Evolutionary conservation across 2,113 vertebrate species (phyloP).

Genomic region (Ancistrus triradiatus): DNA sequence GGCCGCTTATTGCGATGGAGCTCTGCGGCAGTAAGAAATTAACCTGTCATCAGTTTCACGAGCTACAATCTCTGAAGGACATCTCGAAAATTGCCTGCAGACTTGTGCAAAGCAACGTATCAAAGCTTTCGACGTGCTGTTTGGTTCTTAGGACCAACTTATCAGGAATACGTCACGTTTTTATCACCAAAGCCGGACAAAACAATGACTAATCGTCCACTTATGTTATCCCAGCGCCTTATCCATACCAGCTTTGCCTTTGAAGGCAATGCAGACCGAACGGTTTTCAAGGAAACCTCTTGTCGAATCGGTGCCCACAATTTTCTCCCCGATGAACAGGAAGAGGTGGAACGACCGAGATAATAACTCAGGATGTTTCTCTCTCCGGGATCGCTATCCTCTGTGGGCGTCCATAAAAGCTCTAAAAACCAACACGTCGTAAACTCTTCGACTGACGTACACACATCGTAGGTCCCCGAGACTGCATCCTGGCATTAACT

Average conservation of each 20-base stretch:
- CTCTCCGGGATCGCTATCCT: not conserved
- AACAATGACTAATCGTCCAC: conserved; percentile 2
- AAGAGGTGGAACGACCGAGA: conserved; percentile 18
- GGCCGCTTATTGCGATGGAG: not conserved
- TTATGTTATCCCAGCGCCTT: conserved; percentile 19
- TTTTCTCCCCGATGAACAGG: conserved; percentile 37
- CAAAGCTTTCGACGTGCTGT: conserved; percentile 12
- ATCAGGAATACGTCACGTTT: not conserved
- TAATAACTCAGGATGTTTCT: conserved; percentile 29
- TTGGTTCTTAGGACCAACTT: conserved; percentile 6
- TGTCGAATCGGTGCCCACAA: conserved; percentile 29
- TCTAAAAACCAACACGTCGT: not conserved
- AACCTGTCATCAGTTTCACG: conserved; percentile 40
- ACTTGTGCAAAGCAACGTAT: conserved; percentile 6
- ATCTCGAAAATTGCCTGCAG: conserved; percentile 50
- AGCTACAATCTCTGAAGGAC: conserved; percentile 39
- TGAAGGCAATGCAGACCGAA: not conserved
- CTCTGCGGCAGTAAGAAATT: conserved; percentile 21
- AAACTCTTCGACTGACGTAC: not conserved
- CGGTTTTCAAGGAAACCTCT: conserved; percentile 6
- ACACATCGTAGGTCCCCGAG: not conserved
- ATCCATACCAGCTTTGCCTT: conserved; percentile 11
- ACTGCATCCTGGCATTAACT: not conserved
- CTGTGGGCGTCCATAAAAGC: conserved; percentile 8
- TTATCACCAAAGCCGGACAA: conserved; percentile 12